A percentile compares a stretch with the other conserved stretches of the same genome.
Conservation (phyloP, 2,113 vertebrate species). For the Nesogale talazaci region DNA sequence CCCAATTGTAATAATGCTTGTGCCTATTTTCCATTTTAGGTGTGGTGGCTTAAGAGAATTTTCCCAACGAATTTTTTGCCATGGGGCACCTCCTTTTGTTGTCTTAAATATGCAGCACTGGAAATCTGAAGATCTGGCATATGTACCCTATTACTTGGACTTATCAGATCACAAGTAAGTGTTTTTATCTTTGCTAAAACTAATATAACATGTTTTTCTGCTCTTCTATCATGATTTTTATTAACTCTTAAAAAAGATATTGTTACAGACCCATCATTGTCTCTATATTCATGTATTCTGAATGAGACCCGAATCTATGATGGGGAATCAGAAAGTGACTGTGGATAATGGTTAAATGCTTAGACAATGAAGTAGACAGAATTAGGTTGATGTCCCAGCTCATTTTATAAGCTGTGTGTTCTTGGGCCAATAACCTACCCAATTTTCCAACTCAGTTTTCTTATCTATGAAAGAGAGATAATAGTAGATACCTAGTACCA, state of each 20-base stretch:
- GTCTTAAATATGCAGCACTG: constrained; percentile 95
- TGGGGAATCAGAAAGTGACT: neutral
- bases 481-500: neutral
- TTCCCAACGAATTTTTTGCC: constrained; percentile 91
- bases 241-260: neutral
- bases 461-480: constrained; percentile 37
- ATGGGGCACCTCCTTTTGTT: constrained; percentile 92
- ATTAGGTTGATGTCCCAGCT: neutral
- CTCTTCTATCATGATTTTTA: constrained; percentile 23
- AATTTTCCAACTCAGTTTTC: neutral
- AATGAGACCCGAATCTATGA: constrained; percentile 33
- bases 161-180: constrained; percentile 91
- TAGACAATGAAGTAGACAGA: neutral
- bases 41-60: constrained; percentile 92
- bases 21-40: constrained; percentile 80
- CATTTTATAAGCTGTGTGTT: neutral
- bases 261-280: neutral
- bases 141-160: constrained; percentile 92
- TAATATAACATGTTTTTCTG: constrained; percentile 43
- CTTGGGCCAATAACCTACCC: neutral
- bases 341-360: neutral
- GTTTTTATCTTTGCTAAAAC: neutral
- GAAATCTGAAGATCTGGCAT: constrained; percentile 93
- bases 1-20: constrained; percentile 16
- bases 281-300: constrained; percentile 10